phyloP scores from a whole-genome alignment of 2,888 invertebrate species.

The Sympetrum striolatum region DNA sequence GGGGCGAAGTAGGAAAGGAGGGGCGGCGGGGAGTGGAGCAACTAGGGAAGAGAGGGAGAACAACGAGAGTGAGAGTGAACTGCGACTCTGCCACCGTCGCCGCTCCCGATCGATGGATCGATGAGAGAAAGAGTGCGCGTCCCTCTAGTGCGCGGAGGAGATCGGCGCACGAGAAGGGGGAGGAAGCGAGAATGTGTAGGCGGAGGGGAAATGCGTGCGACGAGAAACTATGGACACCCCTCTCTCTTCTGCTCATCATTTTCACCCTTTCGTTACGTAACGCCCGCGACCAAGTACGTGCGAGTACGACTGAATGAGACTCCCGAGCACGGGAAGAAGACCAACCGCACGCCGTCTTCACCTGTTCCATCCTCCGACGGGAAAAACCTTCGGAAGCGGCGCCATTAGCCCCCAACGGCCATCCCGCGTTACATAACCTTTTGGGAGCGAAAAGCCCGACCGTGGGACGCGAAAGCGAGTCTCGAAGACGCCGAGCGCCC shows the following conservation, averaged over 20 bases:
- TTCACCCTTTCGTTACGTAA: conserved; percentile 40
- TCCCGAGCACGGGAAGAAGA: not conserved
- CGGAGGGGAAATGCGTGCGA: conserved; percentile 28
- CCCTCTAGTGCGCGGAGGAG: conserved; percentile 16
- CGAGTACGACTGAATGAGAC: conserved; percentile 20
- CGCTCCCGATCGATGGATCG: conserved; percentile 25
- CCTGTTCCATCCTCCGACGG: too few relatives aligned
- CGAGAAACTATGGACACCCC: conserved; percentile 15
- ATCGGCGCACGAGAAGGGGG: not conserved
- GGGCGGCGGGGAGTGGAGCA: not conserved
- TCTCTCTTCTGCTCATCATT: conserved; percentile 6
- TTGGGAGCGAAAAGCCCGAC: too few relatives aligned
- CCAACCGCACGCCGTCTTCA: too few relatives aligned
- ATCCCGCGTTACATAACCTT: too few relatives aligned
- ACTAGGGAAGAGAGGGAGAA: not conserved
- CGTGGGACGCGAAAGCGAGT: not conserved
- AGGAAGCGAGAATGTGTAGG: conserved; percentile 1
- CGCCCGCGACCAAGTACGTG: conserved; percentile 32
- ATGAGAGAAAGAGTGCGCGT: conserved; percentile 13
- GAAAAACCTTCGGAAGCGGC: not conserved
- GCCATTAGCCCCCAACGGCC: too few relatives aligned
- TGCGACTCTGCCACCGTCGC: conserved; percentile 4
- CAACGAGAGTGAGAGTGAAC: conserved; percentile 37
- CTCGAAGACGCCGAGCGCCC: too few relatives aligned
- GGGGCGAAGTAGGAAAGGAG: not conserved